Conservation (phyloP, 2,888 invertebrate species). For the Apocheima hispidaria region DNA sequence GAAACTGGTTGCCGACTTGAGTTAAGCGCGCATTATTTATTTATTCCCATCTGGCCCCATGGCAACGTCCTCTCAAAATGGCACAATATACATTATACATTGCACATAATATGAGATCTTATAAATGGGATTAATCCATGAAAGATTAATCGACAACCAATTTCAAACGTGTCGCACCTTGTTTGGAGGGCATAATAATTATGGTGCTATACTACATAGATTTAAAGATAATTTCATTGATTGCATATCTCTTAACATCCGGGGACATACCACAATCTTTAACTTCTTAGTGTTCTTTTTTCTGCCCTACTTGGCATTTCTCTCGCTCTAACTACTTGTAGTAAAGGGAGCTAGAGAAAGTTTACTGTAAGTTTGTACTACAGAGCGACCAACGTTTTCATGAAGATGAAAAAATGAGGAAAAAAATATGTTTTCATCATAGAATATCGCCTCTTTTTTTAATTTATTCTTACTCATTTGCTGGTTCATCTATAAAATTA, state of each 20-base stretch:
- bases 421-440: not conserved
- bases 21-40: not conserved
- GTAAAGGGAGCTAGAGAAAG: not conserved
- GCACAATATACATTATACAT: no score
- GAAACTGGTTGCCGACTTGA: not conserved
- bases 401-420: not conserved
- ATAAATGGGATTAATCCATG: not conserved
- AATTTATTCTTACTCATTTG: not conserved
- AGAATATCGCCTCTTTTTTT: not conserved
- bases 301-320: not conserved
- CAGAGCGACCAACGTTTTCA: not conserved
- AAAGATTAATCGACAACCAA: not conserved
- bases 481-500: not conserved
- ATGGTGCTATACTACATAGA: conserved; percentile 2
- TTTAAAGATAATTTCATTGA: not conserved
- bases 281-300: not conserved
- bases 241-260: not conserved
- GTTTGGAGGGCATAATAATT: not conserved
- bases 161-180: not conserved
- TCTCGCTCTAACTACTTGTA: not conserved
- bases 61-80: not conserved
- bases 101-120: no score
- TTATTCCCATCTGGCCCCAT: not conserved
- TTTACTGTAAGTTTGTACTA: not conserved
- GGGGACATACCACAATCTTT: not conserved